phyloP scores from a whole-genome alignment of 1,140 invertebrate genomes.

The Scaptomyza hsui region DNA sequence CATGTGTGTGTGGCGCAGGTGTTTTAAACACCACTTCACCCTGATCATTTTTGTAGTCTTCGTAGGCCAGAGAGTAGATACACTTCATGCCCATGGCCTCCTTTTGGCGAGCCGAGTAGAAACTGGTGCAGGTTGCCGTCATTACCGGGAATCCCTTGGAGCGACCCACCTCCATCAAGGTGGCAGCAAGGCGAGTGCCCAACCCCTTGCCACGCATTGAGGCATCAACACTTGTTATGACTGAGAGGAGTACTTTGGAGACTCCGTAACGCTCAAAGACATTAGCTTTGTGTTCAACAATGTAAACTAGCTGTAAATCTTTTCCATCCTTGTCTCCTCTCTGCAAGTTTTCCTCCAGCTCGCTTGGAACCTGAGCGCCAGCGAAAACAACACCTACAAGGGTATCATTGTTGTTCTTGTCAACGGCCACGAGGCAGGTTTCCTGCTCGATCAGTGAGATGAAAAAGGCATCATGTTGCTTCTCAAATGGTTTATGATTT shows the following conservation, averaged over 20 bases:
- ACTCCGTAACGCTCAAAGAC: slow-evolving; percentile 20
- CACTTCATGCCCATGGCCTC: slow-evolving; percentile 31
- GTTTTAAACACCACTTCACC: slow-evolving; percentile 35
- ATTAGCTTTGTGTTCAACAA: slow-evolving; percentile 12
- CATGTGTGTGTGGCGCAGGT: slow-evolving; percentile 21
- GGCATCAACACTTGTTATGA: slow-evolving; percentile 22
- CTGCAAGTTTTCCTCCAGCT: slow-evolving; percentile 7
- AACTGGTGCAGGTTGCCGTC: slow-evolving; percentile 39
- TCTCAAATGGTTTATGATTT: slow-evolving; percentile 4
- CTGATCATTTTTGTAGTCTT: slow-evolving; percentile 36
- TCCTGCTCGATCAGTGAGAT: slow-evolving; percentile 29
- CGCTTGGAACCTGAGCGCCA: slow-evolving; percentile 5
- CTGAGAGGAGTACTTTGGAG: slow-evolving; percentile 17
- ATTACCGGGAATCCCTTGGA: slow-evolving; percentile 17
- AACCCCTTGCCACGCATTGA: too few relatives aligned
- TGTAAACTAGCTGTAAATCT: neutral
- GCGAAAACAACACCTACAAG: slow-evolving; percentile 35
- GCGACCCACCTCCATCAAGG: slow-evolving; percentile 19
- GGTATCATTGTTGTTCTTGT: neutral
- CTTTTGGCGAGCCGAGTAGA: slow-evolving; percentile 37
- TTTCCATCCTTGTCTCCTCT: neutral
- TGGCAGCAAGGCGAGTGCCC: neutral
- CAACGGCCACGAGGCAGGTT: slow-evolving; percentile 16
- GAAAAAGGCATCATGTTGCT: slow-evolving; percentile 21
- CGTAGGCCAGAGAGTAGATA: slow-evolving; percentile 26